Evolutionary conservation across 2,797 vertebrate genomes (phyloP), one percentile per base, ranked within the genome.

Genomic region (Typhlichthys subterraneus): DNA sequence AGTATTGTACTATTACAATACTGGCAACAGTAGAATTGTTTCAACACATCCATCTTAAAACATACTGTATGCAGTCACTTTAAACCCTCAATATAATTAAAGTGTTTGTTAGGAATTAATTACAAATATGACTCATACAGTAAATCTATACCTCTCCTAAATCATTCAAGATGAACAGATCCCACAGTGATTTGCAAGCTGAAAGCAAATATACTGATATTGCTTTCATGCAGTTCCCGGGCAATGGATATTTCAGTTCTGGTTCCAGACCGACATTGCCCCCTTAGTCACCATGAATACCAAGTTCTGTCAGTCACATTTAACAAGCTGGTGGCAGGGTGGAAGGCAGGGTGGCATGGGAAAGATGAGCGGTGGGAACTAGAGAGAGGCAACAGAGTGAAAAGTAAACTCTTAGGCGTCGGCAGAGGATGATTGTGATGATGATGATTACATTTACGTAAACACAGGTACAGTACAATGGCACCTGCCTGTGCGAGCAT

Each of bases 241-340:
- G 75, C 71, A 53, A 53, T 63, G 74, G 72, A 76, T 71, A 75
- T 78, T 63, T 73, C 60, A 70, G 69, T 63, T 81, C 71, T 57
- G 53, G 72, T 69, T 75, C 70, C 57, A 80, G 75, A 72, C 59
- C 63, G 50, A 62, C 33, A 13, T 72, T 53, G 64, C 58, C 61
- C 78, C 51, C 67, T 79, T 67, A 75, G 73, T 84, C 72, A 63
- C 69, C 68, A 62, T 66, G 75, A 69, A 82, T 81, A 59, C 73
- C 49, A 65, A 57, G 14, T 15, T 33, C 79, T 76, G 83, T 85
- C 87, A 82, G 63, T 88, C 85, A 87, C 61, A 80, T 86, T 84
- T 87, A 88, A 87, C 81, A 84, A 86, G 82, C 83, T 67, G 57
- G 66, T 19, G 73, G 53, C 54, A 56, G 31, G 14, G 69, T 0